These are phyloP conservation scores for Ectropis grisescens DNA, from an alignment of 1,140 invertebrate species.

Conservation along the genomic window DNA sequence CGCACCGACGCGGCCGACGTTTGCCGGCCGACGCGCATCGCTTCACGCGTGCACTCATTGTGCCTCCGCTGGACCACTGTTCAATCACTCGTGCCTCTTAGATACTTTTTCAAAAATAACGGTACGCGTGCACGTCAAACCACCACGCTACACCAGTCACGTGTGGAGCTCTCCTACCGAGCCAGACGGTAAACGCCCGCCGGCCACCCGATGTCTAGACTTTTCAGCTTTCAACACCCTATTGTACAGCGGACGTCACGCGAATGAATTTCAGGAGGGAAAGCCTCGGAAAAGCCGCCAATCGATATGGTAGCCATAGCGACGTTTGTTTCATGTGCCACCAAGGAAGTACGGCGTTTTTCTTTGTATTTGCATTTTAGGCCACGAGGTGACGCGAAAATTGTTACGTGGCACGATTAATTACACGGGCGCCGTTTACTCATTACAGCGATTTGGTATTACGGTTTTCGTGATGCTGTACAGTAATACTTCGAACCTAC, in stretches of 20 bases:
- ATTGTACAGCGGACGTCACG: constrained; percentile 55
- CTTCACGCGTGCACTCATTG: constrained; percentile 54
- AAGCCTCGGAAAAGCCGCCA: constrained; percentile 61
- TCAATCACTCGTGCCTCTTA: constrained; percentile 23
- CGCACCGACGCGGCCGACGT: constrained; percentile 29
- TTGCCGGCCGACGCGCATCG: constrained; percentile 47
- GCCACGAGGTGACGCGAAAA: constrained; percentile 34
- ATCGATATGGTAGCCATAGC: constrained; percentile 62
- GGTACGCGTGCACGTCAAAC: constrained; percentile 13
- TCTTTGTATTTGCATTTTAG: constrained; percentile 60
- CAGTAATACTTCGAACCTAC: no score
- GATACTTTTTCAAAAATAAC: constrained; percentile 24
- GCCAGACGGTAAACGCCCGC: constrained; percentile 8
- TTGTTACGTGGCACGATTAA: constrained; percentile 26
- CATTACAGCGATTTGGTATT: background rate
- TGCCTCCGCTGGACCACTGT: constrained; percentile 25
- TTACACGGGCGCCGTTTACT: constrained; percentile 6
- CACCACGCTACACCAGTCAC: constrained; percentile 10
- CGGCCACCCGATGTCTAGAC: constrained; percentile 26
- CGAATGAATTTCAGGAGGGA: constrained; percentile 56
- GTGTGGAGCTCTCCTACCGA: constrained; percentile 11
- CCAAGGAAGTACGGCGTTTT: constrained; percentile 40
- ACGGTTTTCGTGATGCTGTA: no score
- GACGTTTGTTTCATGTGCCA: constrained; percentile 59
- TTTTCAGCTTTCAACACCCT: constrained; percentile 34